Evolutionary conservation across 2,888 invertebrate genomes (phyloP).

Genomic region (Branchinecta sandiegonensis): DNA sequence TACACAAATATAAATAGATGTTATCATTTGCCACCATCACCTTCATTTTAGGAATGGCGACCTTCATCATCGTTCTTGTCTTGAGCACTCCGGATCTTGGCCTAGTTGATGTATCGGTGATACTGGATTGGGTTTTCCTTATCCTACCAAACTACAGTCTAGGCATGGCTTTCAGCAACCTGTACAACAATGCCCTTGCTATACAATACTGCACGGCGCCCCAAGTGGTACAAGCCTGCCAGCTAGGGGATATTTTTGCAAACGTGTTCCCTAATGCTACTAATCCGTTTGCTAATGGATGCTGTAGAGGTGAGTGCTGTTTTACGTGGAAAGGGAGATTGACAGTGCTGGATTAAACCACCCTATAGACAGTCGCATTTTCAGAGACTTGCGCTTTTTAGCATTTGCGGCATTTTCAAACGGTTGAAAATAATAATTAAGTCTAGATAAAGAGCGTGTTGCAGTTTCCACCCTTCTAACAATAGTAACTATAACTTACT

Average conservation of each 20-base stretch:
- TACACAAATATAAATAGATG: too few species aligned
- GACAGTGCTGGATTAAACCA: neutral
- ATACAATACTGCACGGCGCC: constrained; percentile 32
- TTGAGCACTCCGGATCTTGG: constrained; percentile 46
- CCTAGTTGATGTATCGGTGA: constrained; percentile 42
- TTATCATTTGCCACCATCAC: neutral
- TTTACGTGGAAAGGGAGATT: constrained; percentile 24
- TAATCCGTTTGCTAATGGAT: constrained; percentile 25
- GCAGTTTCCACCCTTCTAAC: too few species aligned
- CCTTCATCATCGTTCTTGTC: constrained; percentile 52
- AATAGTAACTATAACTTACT: too few species aligned
- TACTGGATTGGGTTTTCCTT: constrained; percentile 51
- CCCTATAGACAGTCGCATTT: too few species aligned
- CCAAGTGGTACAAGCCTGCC: constrained; percentile 18
- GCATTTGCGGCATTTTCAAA: too few species aligned
- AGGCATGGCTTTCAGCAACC: constrained; percentile 36
- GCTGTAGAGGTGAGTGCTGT: constrained; percentile 29
- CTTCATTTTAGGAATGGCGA: constrained; percentile 48
- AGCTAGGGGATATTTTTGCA: constrained; percentile 9
- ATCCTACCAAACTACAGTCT: constrained; percentile 55
- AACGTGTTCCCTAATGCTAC: neutral
- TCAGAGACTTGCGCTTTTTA: too few species aligned
- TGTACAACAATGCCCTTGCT: constrained; percentile 35
- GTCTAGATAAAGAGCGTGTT: too few species aligned
- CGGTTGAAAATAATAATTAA: too few species aligned